Evolutionary conservation across 2,113 vertebrate species (phyloP).

Genomic region (Isichthys henryi): DNA sequence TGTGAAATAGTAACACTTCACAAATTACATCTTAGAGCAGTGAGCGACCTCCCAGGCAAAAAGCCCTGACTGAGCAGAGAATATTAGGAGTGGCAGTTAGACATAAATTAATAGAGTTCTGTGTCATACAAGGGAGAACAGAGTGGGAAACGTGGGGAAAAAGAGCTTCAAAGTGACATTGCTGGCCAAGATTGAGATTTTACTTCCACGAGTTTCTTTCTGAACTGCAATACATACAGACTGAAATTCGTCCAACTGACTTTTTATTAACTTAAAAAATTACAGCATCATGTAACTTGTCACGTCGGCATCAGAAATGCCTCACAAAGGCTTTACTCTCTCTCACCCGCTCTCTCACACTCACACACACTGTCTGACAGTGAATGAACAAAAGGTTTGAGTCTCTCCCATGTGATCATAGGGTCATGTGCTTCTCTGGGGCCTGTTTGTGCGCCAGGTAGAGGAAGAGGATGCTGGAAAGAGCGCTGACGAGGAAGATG

Average conservation of each 20-base stretch:
- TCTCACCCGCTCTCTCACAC: not conserved
- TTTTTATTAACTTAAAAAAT: slow-evolving; percentile 13
- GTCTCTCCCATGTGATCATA: slow-evolving; percentile 39
- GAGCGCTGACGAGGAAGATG: slow-evolving; percentile 94
- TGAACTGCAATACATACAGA: not conserved
- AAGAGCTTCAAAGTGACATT: not conserved
- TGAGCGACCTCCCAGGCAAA: too few relatives aligned
- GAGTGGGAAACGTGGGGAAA: not conserved
- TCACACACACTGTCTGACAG: not conserved
- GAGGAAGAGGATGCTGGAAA: slow-evolving; percentile 96
- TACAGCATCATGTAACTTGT: not conserved
- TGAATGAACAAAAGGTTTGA: not conserved
- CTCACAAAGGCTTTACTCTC: not conserved
- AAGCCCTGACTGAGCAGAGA: not conserved
- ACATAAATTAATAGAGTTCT: not conserved
- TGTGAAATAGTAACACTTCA: not conserved
- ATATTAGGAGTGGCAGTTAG: not conserved
- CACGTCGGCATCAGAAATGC: not conserved
- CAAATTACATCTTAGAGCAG: not conserved
- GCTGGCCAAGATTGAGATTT: not conserved
- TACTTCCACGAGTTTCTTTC: not conserved
- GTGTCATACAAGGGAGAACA: not conserved
- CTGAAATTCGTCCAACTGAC: not conserved
- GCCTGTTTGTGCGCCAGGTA: slow-evolving; percentile 96
- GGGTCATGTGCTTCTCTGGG: slow-evolving; percentile 88